These are phyloP conservation scores for Microcebus jonahi DNA, from an alignment of 2,113 vertebrate genomes.

Conservation along the genomic window DNA sequence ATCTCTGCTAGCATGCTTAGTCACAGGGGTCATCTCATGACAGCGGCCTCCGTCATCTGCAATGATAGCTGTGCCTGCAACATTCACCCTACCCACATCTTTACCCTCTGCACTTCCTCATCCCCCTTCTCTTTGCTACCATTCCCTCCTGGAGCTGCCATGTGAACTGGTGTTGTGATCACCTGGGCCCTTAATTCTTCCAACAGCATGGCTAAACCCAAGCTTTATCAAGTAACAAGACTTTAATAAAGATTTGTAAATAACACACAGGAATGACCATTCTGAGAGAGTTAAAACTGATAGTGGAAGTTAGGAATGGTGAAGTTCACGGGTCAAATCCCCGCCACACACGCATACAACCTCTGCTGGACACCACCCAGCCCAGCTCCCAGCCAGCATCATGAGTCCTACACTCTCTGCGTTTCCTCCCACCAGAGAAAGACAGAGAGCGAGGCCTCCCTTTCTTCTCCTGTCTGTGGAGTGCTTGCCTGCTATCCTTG, in stretches of 20 bases:
- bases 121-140: not conserved
- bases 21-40: not conserved
- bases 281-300: not conserved
- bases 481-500: not conserved
- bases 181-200: not conserved
- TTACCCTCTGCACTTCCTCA: not conserved
- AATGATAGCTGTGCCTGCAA: not conserved
- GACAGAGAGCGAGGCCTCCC: not conserved
- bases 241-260: constrained; percentile 15
- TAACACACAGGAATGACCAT: not conserved
- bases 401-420: not conserved
- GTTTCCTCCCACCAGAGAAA: not conserved
- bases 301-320: not conserved
- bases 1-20: not conserved
- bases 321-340: not conserved
- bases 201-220: not conserved
- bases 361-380: not conserved
- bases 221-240: not conserved
- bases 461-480: not conserved
- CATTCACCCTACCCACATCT: not conserved
- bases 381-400: not conserved
- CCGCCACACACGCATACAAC: too few species aligned
- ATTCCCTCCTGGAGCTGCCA: too few species aligned
- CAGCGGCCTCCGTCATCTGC: not conserved
- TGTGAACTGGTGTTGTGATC: not conserved